Conservation (phyloP, 2,113 vertebrate genomes). For the Chaenocephalus aceratus region DNA sequence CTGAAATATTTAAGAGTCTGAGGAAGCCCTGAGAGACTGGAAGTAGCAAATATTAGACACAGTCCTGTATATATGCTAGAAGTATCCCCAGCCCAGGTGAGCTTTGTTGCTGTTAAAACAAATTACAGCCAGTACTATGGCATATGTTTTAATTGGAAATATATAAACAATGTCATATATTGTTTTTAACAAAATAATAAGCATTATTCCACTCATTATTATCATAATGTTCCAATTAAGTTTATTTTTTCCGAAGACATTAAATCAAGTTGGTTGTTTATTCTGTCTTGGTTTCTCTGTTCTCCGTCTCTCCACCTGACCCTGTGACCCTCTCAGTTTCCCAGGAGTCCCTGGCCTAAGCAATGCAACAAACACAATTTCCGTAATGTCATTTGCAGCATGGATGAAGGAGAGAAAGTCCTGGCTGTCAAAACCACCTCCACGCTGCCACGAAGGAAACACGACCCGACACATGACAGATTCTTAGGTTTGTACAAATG, state of each 20-base stretch:
- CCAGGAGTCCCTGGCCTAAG: conserved; percentile 86
- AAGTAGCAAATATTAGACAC: conserved; percentile 57
- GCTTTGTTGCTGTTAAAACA: conserved; percentile 1
- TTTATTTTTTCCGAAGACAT: background rate
- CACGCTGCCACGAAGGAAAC: conserved; percentile 86
- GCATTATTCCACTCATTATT: background rate
- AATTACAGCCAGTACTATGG: conserved; percentile 1
- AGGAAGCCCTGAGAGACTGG: conserved; percentile 67
- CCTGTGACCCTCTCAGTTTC: conserved; percentile 88
- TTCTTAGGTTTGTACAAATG: conserved; percentile 96
- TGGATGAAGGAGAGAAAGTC: conserved; percentile 89
- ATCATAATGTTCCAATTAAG: background rate
- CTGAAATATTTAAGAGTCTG: conserved; percentile 85
- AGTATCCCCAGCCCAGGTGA: conserved; percentile 35
- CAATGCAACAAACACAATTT: conserved; percentile 95
- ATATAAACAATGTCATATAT: background rate
- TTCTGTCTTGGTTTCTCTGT: conserved; percentile 25
- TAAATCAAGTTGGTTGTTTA: conserved; percentile 13
- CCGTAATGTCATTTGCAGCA: conserved; percentile 96
- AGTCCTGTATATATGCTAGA: conserved; percentile 44
- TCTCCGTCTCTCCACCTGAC: conserved; percentile 77
- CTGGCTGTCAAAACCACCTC: conserved; percentile 92
- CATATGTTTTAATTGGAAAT: background rate
- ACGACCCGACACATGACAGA: conserved; percentile 95
- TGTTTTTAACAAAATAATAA: background rate